These are phyloP conservation scores for Tamandua tetradactyla DNA, from an alignment of 2,797 vertebrate species.

Conservation along the genomic window DNA sequence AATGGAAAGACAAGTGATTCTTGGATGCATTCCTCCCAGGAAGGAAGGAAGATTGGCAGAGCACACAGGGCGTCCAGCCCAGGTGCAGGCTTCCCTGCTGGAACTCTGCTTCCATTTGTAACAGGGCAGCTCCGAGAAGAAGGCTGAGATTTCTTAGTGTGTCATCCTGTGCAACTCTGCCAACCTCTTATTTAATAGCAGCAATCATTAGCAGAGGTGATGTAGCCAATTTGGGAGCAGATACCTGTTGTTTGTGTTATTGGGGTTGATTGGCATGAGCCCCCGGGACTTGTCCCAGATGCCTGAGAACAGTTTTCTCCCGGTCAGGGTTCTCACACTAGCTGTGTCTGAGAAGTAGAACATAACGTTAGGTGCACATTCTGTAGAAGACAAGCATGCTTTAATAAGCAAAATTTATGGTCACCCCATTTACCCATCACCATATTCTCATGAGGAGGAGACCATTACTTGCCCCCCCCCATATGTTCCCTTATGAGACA, in stretches of 20 bases:
- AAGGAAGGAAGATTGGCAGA: too few species aligned
- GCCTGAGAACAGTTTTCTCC: neutral
- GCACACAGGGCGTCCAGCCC: too few species aligned
- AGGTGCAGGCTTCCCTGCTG: neutral
- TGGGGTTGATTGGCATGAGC: too few species aligned
- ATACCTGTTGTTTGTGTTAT: neutral
- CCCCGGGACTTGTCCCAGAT: neutral
- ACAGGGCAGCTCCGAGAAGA: neutral
- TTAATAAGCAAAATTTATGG: neutral
- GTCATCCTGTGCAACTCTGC: neutral
- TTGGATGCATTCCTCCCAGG: neutral
- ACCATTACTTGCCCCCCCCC: neutral
- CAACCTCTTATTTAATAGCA: neutral
- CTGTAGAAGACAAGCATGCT: neutral
- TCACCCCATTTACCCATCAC: neutral
- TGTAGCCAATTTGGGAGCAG: constrained; percentile 9
- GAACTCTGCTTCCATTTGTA: neutral
- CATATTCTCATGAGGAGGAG: neutral
- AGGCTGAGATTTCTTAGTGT: neutral
- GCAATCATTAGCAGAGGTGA: neutral
- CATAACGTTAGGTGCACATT: neutral
- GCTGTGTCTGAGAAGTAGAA: neutral
- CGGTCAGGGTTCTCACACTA: neutral
- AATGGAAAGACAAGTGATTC: neutral
- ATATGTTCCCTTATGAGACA: too few species aligned